Evolutionary conservation across 2,888 invertebrate species (phyloP).

Genomic region (Pachydiplax longipennis): DNA sequence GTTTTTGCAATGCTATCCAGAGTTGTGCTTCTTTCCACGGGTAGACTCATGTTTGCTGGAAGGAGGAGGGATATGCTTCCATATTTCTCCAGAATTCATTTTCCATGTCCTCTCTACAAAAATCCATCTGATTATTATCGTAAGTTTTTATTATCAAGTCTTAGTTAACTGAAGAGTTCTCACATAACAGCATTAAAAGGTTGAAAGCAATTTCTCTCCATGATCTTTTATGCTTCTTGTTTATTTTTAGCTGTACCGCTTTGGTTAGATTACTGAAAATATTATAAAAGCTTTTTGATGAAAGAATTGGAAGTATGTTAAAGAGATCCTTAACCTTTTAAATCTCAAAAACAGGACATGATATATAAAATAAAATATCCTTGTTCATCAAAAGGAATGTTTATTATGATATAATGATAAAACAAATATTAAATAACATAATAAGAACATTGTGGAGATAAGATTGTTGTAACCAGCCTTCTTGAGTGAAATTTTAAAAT

Average conservation of each 20-base stretch:
- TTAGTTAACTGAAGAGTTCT: not conserved
- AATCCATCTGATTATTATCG: constrained; percentile 96
- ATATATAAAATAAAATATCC: too few relatives aligned
- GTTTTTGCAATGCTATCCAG: constrained; percentile 92
- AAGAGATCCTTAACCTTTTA: too few relatives aligned
- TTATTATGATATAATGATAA: too few relatives aligned
- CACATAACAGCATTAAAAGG: not conserved
- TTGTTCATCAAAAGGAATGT: too few relatives aligned
- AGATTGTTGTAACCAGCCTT: too few relatives aligned
- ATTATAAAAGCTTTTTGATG: too few relatives aligned
- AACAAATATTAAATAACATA: too few relatives aligned
- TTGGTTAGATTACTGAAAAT: too few relatives aligned
- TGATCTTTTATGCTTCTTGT: not conserved
- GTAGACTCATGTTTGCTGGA: constrained; percentile 91
- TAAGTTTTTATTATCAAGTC: constrained; percentile 62
- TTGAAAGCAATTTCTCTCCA: not conserved
- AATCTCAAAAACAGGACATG: too few relatives aligned
- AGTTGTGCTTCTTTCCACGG: constrained; percentile 86
- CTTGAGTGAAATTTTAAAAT: too few relatives aligned
- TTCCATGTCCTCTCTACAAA: constrained; percentile 95
- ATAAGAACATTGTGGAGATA: too few relatives aligned
- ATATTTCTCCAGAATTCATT: constrained; percentile 90
- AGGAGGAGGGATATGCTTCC: constrained; percentile 88
- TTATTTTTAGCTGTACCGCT: not conserved
- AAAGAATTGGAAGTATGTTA: too few relatives aligned